Base-by-base conservation (phyloP, 2,797 vertebrate species). In the Sebastes kiyomatsui region DNA sequence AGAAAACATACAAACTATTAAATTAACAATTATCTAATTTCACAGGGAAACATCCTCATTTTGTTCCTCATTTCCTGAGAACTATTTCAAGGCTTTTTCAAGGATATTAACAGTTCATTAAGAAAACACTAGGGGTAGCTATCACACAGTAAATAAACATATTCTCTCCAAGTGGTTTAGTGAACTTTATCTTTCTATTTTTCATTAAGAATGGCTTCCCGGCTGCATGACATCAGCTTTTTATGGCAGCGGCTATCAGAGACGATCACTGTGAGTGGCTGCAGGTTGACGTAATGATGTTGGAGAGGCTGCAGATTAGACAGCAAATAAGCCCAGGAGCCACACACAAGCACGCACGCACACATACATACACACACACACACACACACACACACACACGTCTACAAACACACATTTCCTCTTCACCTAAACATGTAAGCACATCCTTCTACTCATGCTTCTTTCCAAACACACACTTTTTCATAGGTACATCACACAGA, bases 221-320 rank as follows among this genome's bases (percentile, higher is more conserved):
- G 52, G 62, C 75, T 76, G 74, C 77, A 77, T 92, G 86, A 92
- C 87, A 86, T 91, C 83, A 86, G 78, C 83, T 77, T 75, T 90
- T 88, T 80, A 85, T 77, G 70, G 64, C 68, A 38, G 72, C 1
- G 5, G 33, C 80, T 67, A 73, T 87, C 77, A 85, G 22, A 77
- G 73, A 62, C 6, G 33, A 77, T 30, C 52, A 8, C 22, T 72
- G 72, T 35, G 72, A 81, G 52, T 30, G 59, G 46, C 79, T 77
- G 82, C 67, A 85, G 81, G 80, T 67, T 87, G 84, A 84, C 12
- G 76, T 83, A 82, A 80, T 85, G 62, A 82, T 80, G 79, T 81
- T 56, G 32, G 66, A 81, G 35, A 71, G 79, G 59, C 55, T 80
- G 60, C 38, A 70, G 58, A 67, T 2, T 38, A 42, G 35, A 87